Evolutionary conservation across 2,797 vertebrate genomes (phyloP).

Genomic region (Schizopygopsis pylzovi): DNA sequence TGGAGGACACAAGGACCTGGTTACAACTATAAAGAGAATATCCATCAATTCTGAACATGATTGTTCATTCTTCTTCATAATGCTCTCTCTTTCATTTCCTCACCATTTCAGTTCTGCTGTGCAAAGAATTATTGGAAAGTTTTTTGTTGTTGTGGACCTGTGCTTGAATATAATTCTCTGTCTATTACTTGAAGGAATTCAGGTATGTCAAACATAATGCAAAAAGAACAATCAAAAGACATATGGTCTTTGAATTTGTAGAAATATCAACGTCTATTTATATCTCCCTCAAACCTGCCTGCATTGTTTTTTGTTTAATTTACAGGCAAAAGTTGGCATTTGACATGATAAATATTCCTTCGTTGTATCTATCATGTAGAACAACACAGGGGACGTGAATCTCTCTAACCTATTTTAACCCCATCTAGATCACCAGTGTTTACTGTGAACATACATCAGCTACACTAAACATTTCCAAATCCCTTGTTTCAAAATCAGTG

Average conservation of each 20-base stretch:
- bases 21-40: conserved; percentile 23
- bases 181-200: background rate
- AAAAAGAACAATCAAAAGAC: background rate
- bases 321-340: background rate
- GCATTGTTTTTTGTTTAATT: background rate
- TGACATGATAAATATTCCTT: background rate
- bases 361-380: background rate
- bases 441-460: background rate
- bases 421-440: conserved; percentile 21
- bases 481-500: background rate
- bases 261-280: background rate
- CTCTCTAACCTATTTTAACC: conserved; percentile 21
- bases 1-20: background rate
- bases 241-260: background rate
- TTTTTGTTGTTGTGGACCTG: background rate
- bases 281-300: background rate
- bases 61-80: background rate
- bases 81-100: conserved; percentile 9
- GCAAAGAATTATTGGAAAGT: background rate
- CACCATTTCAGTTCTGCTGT: conserved; percentile 4
- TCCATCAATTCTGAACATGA: conserved; percentile 7
- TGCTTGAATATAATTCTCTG: background rate
- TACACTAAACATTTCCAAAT: conserved; percentile 17
- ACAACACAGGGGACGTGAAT: background rate
- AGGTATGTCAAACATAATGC: background rate